Percentiles rank a stretch among this genome's conserved stretches.
phyloP scores from a whole-genome alignment of 2,888 invertebrate species.

The Norana najaformis region DNA sequence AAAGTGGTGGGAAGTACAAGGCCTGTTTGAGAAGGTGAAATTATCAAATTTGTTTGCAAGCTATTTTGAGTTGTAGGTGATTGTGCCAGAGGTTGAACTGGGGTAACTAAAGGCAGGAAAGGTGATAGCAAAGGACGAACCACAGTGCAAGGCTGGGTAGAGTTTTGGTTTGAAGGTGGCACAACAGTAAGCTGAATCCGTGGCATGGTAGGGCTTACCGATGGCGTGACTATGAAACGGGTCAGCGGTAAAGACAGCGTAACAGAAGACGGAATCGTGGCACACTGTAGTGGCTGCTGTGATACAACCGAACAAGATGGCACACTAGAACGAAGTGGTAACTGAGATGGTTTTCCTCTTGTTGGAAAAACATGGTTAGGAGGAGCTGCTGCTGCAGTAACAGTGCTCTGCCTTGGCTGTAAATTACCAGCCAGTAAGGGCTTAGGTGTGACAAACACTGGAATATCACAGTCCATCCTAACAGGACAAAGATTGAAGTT shows the following conservation, averaged over 20 bases:
- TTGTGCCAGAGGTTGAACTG: too few species aligned
- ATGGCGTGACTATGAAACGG: not conserved
- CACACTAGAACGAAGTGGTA: not conserved
- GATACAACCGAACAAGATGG: not conserved
- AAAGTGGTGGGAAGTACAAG: not conserved
- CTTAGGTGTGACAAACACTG: not conserved
- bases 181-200: not conserved
- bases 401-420: not conserved
- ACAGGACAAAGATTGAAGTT: not conserved
- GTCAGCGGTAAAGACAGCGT: not conserved
- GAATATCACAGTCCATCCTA: not conserved
- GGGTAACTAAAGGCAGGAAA: too few species aligned
- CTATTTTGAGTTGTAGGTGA: not conserved
- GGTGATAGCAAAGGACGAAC: not conserved
- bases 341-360: not conserved
- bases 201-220: not conserved
- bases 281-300: constrained; percentile 1
- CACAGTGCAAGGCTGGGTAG: not conserved
- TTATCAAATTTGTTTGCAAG: not conserved
- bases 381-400: not conserved
- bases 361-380: not conserved
- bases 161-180: not conserved
- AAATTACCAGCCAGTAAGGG: not conserved
- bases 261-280: not conserved
- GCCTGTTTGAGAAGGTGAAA: not conserved